phyloP scores from a whole-genome alignment of 2,888 invertebrate genomes.

The Bombyx huttoni region DNA sequence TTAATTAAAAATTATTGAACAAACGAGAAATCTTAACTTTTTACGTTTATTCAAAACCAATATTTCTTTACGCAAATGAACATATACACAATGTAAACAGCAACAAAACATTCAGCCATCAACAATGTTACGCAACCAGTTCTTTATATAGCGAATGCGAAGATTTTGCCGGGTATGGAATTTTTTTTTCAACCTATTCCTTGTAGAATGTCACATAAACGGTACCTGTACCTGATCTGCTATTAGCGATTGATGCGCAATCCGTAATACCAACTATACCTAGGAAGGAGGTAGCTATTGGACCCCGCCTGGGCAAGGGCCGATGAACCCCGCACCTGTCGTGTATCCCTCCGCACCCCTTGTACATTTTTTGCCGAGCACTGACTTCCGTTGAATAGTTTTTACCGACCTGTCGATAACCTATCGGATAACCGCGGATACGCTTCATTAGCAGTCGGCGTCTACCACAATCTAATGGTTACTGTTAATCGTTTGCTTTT shows the following conservation, averaged over 20 bases:
- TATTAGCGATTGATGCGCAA: conserved; percentile 20
- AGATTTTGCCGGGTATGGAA: background rate
- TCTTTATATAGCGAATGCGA: background rate
- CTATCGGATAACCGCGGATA: conserved; percentile 56
- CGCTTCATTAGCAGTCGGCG: conserved; percentile 60
- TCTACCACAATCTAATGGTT: conserved; percentile 25
- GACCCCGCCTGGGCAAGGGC: conserved; percentile 29
- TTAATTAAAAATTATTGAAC: too few relatives aligned
- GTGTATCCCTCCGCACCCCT: conserved; percentile 42
- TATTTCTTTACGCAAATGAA: background rate
- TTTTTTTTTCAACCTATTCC: background rate
- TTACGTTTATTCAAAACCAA: too few relatives aligned
- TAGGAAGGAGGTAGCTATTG: conserved; percentile 30
- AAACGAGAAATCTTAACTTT: too few relatives aligned
- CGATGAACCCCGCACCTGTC: conserved; percentile 64
- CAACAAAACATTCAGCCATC: background rate
- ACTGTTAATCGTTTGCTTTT: conserved; percentile 30
- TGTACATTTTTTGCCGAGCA: conserved; percentile 51
- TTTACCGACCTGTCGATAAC: conserved; percentile 60
- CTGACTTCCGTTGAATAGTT: conserved; percentile 58
- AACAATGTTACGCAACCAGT: background rate
- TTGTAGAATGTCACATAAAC: conserved; percentile 21
- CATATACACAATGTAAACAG: background rate
- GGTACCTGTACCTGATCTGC: conserved; percentile 30
- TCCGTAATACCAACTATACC: conserved; percentile 25